Conservation (phyloP, 1,140 invertebrate species). For the Lepidurus couesii region DNA sequence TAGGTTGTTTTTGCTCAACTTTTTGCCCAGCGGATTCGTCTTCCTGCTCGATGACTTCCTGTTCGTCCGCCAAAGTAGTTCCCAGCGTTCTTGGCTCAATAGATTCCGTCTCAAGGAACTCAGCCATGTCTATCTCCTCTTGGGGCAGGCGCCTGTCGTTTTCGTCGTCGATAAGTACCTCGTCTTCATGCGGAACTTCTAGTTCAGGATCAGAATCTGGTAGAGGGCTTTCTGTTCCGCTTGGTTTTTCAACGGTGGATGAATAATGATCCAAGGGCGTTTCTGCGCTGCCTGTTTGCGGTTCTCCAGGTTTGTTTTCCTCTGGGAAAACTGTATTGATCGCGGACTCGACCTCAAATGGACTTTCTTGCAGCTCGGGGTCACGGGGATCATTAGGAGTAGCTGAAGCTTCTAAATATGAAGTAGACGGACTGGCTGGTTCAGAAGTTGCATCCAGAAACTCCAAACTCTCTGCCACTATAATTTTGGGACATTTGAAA, state of each 20-base stretch:
- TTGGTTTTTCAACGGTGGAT: neutral
- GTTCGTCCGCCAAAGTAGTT: neutral
- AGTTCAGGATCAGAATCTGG: neutral
- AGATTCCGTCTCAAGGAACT: slow-evolving; percentile 12
- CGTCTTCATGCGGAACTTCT: neutral
- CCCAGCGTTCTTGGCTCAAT: neutral
- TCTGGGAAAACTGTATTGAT: slow-evolving; percentile 4
- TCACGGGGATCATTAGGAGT: neutral
- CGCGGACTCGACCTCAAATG: neutral
- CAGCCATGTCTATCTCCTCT: neutral
- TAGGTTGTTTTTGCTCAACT: neutral
- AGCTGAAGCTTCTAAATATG: neutral
- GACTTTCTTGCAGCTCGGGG: neutral
- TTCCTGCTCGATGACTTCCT: slow-evolving; percentile 15
- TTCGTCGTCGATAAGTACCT: neutral
- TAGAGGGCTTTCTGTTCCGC: neutral
- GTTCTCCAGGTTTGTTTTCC: neutral
- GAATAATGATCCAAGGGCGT: neutral
- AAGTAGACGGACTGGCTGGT: neutral
- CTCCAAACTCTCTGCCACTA: slow-evolving; percentile 13
- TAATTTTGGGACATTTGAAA: too few relatives aligned
- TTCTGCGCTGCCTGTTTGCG: neutral
- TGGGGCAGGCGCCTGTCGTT: neutral
- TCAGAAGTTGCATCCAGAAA: neutral
- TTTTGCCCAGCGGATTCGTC: neutral